Percentiles rank a stretch among this genome's conserved stretches.
phyloP scores from a whole-genome alignment of 2,888 invertebrate genomes.

The Sipha maydis region DNA sequence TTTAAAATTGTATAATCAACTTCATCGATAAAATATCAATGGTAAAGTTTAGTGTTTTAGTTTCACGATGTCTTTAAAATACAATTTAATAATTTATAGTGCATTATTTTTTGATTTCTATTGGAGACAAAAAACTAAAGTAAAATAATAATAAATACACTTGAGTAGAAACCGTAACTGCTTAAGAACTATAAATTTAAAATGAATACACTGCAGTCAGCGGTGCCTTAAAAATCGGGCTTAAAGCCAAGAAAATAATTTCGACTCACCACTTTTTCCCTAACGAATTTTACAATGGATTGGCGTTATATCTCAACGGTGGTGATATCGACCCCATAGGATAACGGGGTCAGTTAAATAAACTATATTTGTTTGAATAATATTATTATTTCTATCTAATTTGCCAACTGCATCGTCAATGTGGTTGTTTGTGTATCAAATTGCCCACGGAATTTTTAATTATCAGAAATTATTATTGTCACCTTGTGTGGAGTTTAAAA shows the following conservation, averaged over 20 bases:
- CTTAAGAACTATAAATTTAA: slow-evolving; percentile 36
- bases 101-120: background rate
- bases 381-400: too few species aligned
- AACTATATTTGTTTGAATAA: too few species aligned
- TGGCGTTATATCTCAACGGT: background rate
- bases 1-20: too few species aligned
- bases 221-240: slow-evolving; percentile 23
- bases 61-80: background rate
- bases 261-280: slow-evolving; percentile 12
- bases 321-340: too few species aligned
- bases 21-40: too few species aligned
- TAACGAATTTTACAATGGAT: slow-evolving; percentile 19
- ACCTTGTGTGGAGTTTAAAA: too few species aligned
- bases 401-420: too few species aligned
- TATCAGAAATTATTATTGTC: too few species aligned
- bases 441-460: too few species aligned
- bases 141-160: slow-evolving; percentile 22
- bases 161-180: background rate
- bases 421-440: too few species aligned
- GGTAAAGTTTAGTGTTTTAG: too few species aligned
- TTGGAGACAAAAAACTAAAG: background rate
- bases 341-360: too few species aligned
- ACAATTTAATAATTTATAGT: background rate
- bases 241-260: slow-evolving; percentile 48
- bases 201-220: slow-evolving; percentile 30